Conservation (phyloP, 2,888 invertebrate genomes). For the Coremacera marginata region DNA sequence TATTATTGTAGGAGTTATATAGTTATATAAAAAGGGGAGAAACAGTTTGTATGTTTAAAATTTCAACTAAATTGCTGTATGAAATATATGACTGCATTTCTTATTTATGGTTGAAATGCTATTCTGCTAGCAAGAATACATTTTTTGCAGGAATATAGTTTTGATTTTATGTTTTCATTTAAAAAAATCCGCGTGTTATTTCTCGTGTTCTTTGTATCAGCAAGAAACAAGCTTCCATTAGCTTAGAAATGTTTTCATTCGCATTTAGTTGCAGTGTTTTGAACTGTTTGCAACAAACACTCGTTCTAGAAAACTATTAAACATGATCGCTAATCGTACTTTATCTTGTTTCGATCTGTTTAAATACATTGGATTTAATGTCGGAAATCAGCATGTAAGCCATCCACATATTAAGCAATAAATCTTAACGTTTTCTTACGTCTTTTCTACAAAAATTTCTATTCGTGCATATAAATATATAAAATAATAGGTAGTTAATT, state of each 20-base stretch:
- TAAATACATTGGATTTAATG: neutral
- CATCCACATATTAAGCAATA: slow-evolving; percentile 19
- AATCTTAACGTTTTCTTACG: slow-evolving; percentile 24
- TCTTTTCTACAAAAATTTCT: slow-evolving; percentile 52
- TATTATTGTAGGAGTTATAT: slow-evolving; percentile 39
- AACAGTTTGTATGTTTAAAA: slow-evolving; percentile 32
- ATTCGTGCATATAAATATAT: slow-evolving; percentile 52
- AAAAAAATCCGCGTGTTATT: neutral
- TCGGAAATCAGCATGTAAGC: slow-evolving; percentile 20
- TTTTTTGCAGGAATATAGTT: neutral
- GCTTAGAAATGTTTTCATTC: neutral
- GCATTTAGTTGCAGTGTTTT: neutral
- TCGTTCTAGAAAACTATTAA: neutral
- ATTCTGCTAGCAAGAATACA: slow-evolving; percentile 21
- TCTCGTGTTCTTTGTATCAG: slow-evolving; percentile 8
- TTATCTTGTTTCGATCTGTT: neutral
- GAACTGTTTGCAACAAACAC: slow-evolving; percentile 15
- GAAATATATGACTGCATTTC: slow-evolving; percentile 33
- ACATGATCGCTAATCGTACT: slow-evolving; percentile 3
- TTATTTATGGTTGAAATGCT: slow-evolving; percentile 17
- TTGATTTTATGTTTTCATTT: neutral
- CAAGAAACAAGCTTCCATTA: slow-evolving; percentile 15
- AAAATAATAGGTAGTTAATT: slow-evolving; percentile 49
- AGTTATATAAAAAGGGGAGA: slow-evolving; percentile 39
- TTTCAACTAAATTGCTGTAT: slow-evolving; percentile 26